Base-by-base conservation (phyloP, 2,113 vertebrate genomes). In the Lepus americanus region DNA sequence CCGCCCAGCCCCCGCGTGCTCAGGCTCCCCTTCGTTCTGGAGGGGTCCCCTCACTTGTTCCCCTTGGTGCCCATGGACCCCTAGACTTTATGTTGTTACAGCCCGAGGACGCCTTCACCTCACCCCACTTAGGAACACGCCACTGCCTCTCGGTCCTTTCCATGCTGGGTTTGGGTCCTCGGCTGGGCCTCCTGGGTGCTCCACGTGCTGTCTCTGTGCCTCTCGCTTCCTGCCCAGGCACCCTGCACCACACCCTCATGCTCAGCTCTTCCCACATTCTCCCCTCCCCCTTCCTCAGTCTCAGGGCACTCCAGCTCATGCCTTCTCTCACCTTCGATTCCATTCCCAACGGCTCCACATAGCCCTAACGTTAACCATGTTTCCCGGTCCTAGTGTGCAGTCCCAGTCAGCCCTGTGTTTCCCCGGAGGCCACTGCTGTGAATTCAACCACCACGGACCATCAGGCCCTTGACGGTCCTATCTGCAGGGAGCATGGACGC, bases 61-160 rank as follows among this genome's bases (percentile, higher is more conserved):
- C 59, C 23, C 1, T 61, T 17, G 3, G 70, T 20, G 22, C 39
- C n/a, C 2, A 3, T 14, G 33, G 80, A 33, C 23, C 10, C 64
- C 2, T 39, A 49, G 23, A 55, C 23, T 29, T n/a, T 6, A 8
- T 0, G 11, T 23, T 1, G 9, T 25, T 31, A 25, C 1, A 5
- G 49, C 67, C 66, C 17, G 39, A 33, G 82, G 11, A 84, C 33
- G n/a, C 5, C 33, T 19, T n/a, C 23, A 0, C 25, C 3, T 16
- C 9, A 36, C 10, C 55, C 55, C 6, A 14, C 55, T 19, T 17
- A 59, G n/a, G 53, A 36, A 23, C 31, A 44, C 10, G 61, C 36
- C 88, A 19, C 49, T 27, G n/a, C 25, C 29, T 27, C 27, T 79
- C 20, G 2, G 61, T 19, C 31, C 22, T 63, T n/a, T 83, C 59